A percentile compares a stretch with the other conserved stretches of the same genome.
phyloP scores from a whole-genome alignment of 2,888 invertebrate species.

The Orthonychiurus folsomi region DNA sequence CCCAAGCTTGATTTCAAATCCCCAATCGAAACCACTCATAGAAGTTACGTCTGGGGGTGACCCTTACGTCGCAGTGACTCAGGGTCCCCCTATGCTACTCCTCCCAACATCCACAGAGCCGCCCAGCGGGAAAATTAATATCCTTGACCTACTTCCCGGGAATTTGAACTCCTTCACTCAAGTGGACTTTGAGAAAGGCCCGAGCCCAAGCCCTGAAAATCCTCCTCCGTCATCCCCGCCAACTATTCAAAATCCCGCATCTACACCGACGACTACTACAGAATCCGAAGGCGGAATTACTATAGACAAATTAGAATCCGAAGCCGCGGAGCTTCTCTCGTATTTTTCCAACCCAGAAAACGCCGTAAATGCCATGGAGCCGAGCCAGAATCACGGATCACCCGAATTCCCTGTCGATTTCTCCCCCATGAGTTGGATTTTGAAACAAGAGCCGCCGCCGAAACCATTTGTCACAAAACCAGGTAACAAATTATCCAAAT shows the following conservation, averaged over 20 bases:
- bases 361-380: neutral
- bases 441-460: slow-evolving; percentile 37
- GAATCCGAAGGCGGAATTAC: too few relatives aligned
- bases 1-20: neutral
- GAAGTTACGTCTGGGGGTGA: slow-evolving; percentile 6
- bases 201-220: slow-evolving; percentile 6
- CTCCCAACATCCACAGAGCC: neutral
- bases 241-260: neutral
- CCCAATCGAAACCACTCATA: slow-evolving; percentile 1
- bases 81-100: too few relatives aligned
- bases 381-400: too few relatives aligned
- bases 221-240: neutral
- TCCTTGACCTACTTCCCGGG: slow-evolving; percentile 38
- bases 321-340: neutral
- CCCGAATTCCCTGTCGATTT: slow-evolving; percentile 28
- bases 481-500: neutral
- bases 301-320: neutral
- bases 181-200: slow-evolving; percentile 24
- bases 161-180: slow-evolving; percentile 32
- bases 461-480: slow-evolving; percentile 21
- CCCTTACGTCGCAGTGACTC: neutral
- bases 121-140: slow-evolving; percentile 21
- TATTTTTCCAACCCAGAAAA: neutral
- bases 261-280: neutral
- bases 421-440: slow-evolving; percentile 37